These are phyloP conservation scores for Notoglanidium macrostoma DNA, from an alignment of 2,797 vertebrate species.

Conservation along the genomic window DNA sequence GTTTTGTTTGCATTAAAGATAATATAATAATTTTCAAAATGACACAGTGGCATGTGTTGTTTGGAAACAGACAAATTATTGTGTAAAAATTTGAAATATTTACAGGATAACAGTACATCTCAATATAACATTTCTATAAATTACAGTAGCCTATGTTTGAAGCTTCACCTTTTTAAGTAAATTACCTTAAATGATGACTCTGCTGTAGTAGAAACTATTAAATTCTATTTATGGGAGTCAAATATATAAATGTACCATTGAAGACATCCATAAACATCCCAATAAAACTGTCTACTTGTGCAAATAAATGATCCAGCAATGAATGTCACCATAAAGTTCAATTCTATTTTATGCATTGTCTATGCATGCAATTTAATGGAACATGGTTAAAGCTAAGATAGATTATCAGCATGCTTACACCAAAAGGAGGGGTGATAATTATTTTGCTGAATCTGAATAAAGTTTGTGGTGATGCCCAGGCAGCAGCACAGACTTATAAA, in stretches of 20 bases:
- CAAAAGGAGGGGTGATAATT: background rate
- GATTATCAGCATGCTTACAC: background rate
- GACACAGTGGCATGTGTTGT: conserved; percentile 22
- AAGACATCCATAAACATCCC: background rate
- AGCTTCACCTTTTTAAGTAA: background rate
- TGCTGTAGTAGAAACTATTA: background rate
- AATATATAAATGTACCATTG: background rate
- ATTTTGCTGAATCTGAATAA: background rate
- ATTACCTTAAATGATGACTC: background rate
- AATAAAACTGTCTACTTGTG: background rate
- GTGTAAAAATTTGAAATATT: background rate
- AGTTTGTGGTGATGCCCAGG: background rate
- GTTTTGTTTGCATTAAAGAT: conserved; percentile 55
- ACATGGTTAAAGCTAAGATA: background rate
- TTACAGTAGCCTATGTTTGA: background rate
- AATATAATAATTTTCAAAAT: conserved; percentile 25
- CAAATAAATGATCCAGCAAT: background rate
- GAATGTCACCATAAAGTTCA: background rate
- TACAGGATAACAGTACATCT: background rate
- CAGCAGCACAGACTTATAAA: background rate
- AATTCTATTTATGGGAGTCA: background rate
- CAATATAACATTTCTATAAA: background rate
- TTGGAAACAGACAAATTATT: background rate
- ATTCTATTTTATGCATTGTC: background rate
- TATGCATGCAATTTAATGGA: background rate